phyloP scores from a whole-genome alignment of 2,797 vertebrate genomes.

The Aselliscus stoliczkanus region DNA sequence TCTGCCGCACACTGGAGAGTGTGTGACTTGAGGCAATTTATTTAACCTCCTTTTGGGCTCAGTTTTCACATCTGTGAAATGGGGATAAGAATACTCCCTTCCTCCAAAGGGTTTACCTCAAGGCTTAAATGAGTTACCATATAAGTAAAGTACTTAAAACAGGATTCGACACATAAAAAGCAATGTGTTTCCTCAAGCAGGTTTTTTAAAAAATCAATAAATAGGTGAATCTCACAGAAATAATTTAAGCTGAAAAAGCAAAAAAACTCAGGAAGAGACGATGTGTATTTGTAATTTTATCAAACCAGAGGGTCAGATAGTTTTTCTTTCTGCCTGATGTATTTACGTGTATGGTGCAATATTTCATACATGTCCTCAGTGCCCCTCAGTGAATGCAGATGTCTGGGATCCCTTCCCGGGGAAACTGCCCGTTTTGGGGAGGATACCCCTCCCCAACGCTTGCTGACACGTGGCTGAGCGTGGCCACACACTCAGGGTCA shows the following conservation, averaged over 20 bases:
- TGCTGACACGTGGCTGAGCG: background rate
- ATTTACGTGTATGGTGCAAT: background rate
- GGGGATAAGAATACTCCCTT: background rate
- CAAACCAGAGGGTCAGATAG: background rate
- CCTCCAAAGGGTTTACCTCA: background rate
- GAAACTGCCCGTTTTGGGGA: background rate
- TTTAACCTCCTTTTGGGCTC: background rate
- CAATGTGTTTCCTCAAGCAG: background rate
- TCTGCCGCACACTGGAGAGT: background rate
- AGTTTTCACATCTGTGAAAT: background rate
- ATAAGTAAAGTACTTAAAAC: background rate
- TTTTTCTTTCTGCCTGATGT: background rate
- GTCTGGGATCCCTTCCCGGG: background rate
- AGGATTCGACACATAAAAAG: background rate
- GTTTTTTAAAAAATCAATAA: background rate
- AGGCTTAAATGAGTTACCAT: background rate
- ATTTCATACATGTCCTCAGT: background rate
- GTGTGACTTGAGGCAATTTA: background rate
- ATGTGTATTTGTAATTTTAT: background rate
- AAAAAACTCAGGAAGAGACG: background rate
- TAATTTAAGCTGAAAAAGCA: background rate
- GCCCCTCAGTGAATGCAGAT: background rate
- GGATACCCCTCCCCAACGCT: background rate
- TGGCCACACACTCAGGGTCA: background rate
- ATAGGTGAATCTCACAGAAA: background rate